These are phyloP conservation scores for Ormia ochracea DNA, from an alignment of 2,888 invertebrate species.

Conservation along the genomic window DNA sequence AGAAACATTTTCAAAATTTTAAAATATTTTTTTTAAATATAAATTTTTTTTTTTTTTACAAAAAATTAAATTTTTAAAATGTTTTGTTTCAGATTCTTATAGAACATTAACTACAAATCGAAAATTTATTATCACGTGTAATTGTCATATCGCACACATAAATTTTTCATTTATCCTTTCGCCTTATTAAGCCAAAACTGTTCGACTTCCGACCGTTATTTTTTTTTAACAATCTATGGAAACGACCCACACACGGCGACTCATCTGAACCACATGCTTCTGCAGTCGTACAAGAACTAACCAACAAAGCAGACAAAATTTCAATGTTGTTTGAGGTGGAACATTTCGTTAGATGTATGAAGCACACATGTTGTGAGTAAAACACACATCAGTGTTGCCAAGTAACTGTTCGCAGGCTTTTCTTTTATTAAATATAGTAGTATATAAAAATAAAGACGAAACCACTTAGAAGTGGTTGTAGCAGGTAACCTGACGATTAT, in stretches of 20 bases:
- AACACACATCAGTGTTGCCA: too few species aligned
- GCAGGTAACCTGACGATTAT: too few species aligned
- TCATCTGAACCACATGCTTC: background rate
- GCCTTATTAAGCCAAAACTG: background rate
- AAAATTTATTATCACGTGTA: too few species aligned
- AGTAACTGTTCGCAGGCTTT: too few species aligned
- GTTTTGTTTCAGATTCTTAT: too few species aligned
- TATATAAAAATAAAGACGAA: too few species aligned
- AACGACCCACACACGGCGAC: too few species aligned
- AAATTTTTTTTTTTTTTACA: background rate
- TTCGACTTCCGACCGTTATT: background rate
- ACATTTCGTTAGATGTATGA: conserved; percentile 18
- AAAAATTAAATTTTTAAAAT: too few species aligned
- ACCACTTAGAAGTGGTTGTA: too few species aligned
- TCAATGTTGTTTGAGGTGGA: background rate
- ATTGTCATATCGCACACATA: background rate
- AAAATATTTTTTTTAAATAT: background rate
- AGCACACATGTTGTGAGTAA: conserved; percentile 11
- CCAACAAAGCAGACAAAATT: conserved; percentile 18
- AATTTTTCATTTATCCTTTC: background rate
- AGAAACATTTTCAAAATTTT: background rate
- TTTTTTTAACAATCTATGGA: background rate
- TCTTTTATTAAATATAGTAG: too few species aligned
- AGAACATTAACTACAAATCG: too few species aligned
- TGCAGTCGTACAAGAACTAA: conserved; percentile 32